Evolutionary conservation across 2,113 vertebrate genomes (phyloP).

Genomic region (Tupaia tana): DNA sequence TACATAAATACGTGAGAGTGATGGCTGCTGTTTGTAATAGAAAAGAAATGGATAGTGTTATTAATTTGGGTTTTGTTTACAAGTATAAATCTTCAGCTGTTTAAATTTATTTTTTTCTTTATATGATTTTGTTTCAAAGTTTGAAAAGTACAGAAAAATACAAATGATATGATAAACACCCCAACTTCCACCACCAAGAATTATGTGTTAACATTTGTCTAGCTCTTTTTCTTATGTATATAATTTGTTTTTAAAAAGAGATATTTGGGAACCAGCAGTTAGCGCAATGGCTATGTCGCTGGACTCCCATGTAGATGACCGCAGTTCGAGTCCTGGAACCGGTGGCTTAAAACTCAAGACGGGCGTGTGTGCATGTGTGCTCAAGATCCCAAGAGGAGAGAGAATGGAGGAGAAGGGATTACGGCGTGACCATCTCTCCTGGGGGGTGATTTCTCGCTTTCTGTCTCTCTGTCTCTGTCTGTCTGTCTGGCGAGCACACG

Average conservation of each 20-base stretch:
- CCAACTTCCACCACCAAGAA: background rate
- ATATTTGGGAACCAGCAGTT: too few relatives aligned
- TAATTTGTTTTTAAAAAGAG: background rate
- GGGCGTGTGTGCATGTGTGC: too few relatives aligned
- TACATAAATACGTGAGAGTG: background rate
- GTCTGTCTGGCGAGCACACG: too few relatives aligned
- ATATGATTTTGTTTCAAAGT: background rate
- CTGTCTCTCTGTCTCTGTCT: too few relatives aligned
- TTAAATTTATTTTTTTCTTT: constrained; percentile 26
- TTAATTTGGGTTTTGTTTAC: background rate
- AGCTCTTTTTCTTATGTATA: background rate
- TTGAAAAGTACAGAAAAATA: constrained; percentile 54
- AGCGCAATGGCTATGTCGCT: too few relatives aligned
- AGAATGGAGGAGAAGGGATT: too few relatives aligned
- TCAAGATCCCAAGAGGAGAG: too few relatives aligned
- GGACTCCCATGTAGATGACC: too few relatives aligned
- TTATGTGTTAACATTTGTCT: background rate
- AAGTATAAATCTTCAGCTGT: background rate
- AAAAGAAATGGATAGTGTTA: background rate
- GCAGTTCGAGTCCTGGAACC: too few relatives aligned
- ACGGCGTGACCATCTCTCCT: too few relatives aligned
- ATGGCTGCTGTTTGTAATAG: background rate
- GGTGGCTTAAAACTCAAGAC: too few relatives aligned
- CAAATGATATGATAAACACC: background rate
- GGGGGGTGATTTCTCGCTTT: too few relatives aligned